Conservation (phyloP, 2,797 vertebrate species). For the Pangasius krempfi region DNA sequence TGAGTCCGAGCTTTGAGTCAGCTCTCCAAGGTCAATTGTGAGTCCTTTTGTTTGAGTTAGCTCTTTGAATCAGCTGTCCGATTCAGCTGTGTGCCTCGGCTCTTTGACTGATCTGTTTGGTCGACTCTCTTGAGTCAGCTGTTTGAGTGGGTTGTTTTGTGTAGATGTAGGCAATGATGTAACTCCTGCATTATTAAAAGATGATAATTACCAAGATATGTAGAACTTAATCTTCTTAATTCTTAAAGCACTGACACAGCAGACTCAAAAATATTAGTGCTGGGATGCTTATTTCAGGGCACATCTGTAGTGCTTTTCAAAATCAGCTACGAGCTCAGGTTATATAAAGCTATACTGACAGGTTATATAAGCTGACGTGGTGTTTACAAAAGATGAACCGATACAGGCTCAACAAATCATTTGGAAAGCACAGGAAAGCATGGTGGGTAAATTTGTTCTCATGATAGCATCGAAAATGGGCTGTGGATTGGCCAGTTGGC, state of each 20-base stretch:
- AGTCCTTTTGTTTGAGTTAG: background rate
- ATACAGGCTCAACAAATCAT: background rate
- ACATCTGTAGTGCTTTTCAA: background rate
- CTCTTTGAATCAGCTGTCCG: background rate
- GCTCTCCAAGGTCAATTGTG: no score
- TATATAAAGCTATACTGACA: background rate
- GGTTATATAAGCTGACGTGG: background rate
- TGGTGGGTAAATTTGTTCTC: background rate
- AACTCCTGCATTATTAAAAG: background rate
- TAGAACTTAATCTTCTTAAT: background rate
- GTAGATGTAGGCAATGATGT: background rate
- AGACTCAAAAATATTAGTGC: background rate
- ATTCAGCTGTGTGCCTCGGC: background rate
- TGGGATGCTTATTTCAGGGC: background rate
- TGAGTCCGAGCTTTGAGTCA: background rate
- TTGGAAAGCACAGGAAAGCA: background rate
- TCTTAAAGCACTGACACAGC: background rate
- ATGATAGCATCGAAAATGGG: background rate
- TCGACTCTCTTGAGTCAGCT: background rate
- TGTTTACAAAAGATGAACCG: background rate
- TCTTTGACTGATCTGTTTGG: no score
- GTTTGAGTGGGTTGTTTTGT: background rate
- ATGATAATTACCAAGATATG: background rate
- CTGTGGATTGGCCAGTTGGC: background rate
- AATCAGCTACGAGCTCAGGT: background rate